Evolutionary conservation across 2,888 invertebrate genomes (phyloP).

Genomic region (Aethes cnicana): DNA sequence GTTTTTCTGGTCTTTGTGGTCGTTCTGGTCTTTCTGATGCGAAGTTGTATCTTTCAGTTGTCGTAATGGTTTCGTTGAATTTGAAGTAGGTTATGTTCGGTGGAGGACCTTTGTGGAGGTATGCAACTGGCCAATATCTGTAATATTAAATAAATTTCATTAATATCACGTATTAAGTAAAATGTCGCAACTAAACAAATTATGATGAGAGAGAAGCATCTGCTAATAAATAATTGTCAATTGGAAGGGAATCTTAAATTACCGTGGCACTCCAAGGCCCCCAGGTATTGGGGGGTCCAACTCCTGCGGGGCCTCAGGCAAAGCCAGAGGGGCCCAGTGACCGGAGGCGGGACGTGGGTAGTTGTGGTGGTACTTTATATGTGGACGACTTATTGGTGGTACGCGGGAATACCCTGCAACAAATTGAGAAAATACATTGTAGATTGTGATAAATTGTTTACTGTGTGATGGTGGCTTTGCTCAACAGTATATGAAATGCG

Average conservation of each 20-base stretch:
- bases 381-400: constrained; percentile 62
- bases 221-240: too few species aligned
- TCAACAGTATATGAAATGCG: too few species aligned
- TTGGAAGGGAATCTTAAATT: too few species aligned
- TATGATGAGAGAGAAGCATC: too few species aligned
- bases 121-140: constrained; percentile 90
- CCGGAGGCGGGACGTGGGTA: constrained; percentile 60
- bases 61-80: constrained; percentile 60
- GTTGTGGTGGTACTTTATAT: constrained; percentile 63
- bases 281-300: constrained; percentile 73
- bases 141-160: constrained; percentile 35
- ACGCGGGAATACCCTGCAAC: constrained; percentile 66
- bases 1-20: constrained; percentile 32
- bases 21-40: constrained; percentile 28
- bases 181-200: too few species aligned
- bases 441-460: too few species aligned
- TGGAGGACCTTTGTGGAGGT: constrained; percentile 90
- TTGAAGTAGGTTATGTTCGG: constrained; percentile 86
- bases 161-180: too few species aligned
- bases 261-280: constrained; percentile 53
- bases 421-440: too few species aligned
- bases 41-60: constrained; percentile 34
- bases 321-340: constrained; percentile 60
- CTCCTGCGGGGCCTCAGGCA: constrained; percentile 40
- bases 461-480: too few species aligned